phyloP scores from a whole-genome alignment of 1,140 invertebrate species.

The Drosophila auraria region DNA sequence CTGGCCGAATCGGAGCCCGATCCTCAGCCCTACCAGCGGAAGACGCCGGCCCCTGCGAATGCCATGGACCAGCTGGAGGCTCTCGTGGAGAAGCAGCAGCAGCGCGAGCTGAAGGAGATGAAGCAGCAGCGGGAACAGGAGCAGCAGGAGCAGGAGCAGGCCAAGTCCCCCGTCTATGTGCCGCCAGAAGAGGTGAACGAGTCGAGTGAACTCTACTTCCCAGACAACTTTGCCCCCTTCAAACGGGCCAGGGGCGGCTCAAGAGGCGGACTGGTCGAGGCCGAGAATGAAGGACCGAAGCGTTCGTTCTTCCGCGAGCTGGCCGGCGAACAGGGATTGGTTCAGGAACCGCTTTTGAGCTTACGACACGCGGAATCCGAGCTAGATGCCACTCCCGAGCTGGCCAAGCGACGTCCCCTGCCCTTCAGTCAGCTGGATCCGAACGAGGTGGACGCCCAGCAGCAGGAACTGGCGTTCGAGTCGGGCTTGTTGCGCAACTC shows the following conservation, averaged over 20 bases:
- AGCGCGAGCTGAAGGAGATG: constrained; percentile 41
- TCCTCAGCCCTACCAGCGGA: constrained; percentile 78
- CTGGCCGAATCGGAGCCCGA: constrained; percentile 78
- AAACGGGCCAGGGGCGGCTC: constrained; percentile 53
- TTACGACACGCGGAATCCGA: constrained; percentile 21
- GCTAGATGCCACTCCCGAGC: constrained; percentile 34
- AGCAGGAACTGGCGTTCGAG: constrained; percentile 66
- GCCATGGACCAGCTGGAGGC: constrained; percentile 77
- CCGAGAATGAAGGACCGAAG: constrained; percentile 20
- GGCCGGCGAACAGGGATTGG: constrained; percentile 68
- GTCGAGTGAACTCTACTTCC: constrained; percentile 78
- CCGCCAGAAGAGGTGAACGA: constrained; percentile 79
- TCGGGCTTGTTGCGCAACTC: constrained; percentile 71
- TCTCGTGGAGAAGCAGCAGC: constrained; percentile 72
- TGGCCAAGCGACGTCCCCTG: constrained; percentile 59
- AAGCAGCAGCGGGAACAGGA: constrained; percentile 29
- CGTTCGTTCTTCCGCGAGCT: constrained; percentile 78
- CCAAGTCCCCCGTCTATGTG: constrained; percentile 49
- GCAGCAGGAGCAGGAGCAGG: constrained; percentile 43
- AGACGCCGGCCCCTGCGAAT: constrained; percentile 38
- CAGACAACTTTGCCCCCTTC: constrained; percentile 71
- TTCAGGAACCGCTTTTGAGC: constrained; percentile 51
- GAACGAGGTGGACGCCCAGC: constrained; percentile 37
- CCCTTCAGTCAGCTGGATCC: constrained; percentile 29
- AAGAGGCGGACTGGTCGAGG: neutral